Base-by-base conservation (phyloP, 2,113 vertebrate genomes). In the Eonycteris spelaea region DNA sequence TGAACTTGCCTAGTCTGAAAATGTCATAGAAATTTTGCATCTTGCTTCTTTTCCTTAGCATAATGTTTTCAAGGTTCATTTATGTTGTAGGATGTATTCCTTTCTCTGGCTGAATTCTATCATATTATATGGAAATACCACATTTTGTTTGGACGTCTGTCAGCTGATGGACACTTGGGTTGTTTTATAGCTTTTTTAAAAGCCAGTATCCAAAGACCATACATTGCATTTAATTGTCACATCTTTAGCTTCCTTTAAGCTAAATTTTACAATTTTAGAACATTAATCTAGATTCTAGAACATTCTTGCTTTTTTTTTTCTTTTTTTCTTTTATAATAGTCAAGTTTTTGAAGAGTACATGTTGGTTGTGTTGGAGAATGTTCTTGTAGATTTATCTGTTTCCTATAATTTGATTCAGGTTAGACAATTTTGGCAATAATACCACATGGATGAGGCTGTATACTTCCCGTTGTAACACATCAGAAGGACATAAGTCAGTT, bases 241-340 rank as follows among this genome's bases (percentile, higher is more conserved):
- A 15, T 65, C 45, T 91, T 51, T 71, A 48, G 35, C 67, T 85
- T 91, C 87, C 24, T 94, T 91, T 90, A 1, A 79, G 63, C 61
- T 70, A 71, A 22, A 94, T 28, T 78, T 79, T 89, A 38, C 4
- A 38, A 84, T 88, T 97, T 45, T 94, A 94, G 71, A 92, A 59
- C 6, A 18, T 90, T 26, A n/a, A 51, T 91, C 12, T 40, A 84
- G 21, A 70, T 40, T 68, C 63, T 86, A 71, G 22, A 78, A 91
- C 13, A 63, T 61, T 65, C 51, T 53, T 35, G 38, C 61, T 30
- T 16, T 43, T 30, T n/a, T n/a, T 63, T 55, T 40, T 4, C 18
- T 83, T 61, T 91, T 84, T 35, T 95, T 70, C 51, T 94, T 91
- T 95, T 78, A 90, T 16, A 74, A 80, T 10, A 67, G 74, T 48